Base-by-base conservation (phyloP, 2,888 invertebrate genomes). In the Acleris cristana region DNA sequence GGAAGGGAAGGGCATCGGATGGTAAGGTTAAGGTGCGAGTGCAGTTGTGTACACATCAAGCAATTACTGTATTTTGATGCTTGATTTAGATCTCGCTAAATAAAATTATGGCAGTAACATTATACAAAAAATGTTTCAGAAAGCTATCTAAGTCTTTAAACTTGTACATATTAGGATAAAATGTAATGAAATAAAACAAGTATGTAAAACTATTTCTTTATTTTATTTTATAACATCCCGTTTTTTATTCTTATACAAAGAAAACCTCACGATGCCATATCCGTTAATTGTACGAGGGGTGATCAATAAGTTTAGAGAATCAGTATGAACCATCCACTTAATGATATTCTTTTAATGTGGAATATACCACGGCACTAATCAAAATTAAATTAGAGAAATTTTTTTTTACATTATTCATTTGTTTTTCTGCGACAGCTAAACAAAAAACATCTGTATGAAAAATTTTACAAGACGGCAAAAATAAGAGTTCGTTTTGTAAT, bases 101-200 rank as follows among this genome's bases (percentile, higher is more conserved):
- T 49, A 30, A 49, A 49, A 51, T 45, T 51, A 21, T 51, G 51
- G 12, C 51, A 19, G 51, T 51, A 51, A 6, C 19, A 51, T 19
- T 12, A 10, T 19, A 51, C 21, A 19, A 51, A 51, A 18, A 18
- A 19, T 19, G 7, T 19, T 51, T 12, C 19, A 12, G 12, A 49
- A 49, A 56, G 23, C 56, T 19, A 56, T 40, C 44, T 14, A 10
- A 44, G 16, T n/a, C 45, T 19, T 40, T 40, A 56, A 56, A 60
- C 44, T 59, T 66, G 66, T 66, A 66, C 61, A 19, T 61, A 66
- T 56, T 61, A 62, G 56, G 56, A 23, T 45, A 56, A 56, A 56
- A 44, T 51, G 7, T 14, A 51, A 55, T 48, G n/a, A 54, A 65
- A 66, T 66, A 66, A 62, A 67, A 57, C 18, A 26, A 57, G 23